phyloP scores from a whole-genome alignment of 1,140 invertebrate genomes.

The Pogonognathellus flavescens region DNA sequence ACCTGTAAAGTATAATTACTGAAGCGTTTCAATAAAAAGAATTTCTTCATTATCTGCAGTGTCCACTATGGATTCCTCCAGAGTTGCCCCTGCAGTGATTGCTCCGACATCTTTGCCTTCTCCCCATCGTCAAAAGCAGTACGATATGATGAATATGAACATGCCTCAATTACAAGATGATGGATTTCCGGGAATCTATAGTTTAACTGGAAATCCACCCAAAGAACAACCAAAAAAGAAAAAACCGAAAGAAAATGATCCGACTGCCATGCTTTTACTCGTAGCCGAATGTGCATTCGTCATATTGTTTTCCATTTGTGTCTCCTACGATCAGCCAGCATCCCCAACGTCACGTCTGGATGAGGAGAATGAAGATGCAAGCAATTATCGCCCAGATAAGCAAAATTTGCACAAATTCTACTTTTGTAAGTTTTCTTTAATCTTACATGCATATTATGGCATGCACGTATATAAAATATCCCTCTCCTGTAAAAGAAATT shows the following conservation, averaged over 20 bases:
- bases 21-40: background rate
- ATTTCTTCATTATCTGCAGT: background rate
- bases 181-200: conserved; percentile 22
- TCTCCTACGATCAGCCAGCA: background rate
- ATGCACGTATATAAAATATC: too few relatives aligned
- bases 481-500: too few relatives aligned
- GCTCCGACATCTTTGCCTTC: background rate
- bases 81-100: background rate
- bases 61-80: background rate
- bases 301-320: conserved; percentile 24
- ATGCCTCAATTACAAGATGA: conserved; percentile 26
- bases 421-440: background rate
- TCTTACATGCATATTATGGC: too few relatives aligned
- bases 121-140: background rate
- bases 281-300: background rate
- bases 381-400: background rate
- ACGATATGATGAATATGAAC: background rate
- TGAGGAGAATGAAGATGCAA: background rate
- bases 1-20: background rate
- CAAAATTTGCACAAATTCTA: background rate
- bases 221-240: background rate
- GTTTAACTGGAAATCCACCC: background rate
- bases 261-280: background rate
- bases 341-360: background rate
- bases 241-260: background rate